Evolutionary conservation across 2,888 invertebrate genomes (phyloP), one percentile per base, ranked within the genome.

Genomic region (Rotaria sp.): DNA sequence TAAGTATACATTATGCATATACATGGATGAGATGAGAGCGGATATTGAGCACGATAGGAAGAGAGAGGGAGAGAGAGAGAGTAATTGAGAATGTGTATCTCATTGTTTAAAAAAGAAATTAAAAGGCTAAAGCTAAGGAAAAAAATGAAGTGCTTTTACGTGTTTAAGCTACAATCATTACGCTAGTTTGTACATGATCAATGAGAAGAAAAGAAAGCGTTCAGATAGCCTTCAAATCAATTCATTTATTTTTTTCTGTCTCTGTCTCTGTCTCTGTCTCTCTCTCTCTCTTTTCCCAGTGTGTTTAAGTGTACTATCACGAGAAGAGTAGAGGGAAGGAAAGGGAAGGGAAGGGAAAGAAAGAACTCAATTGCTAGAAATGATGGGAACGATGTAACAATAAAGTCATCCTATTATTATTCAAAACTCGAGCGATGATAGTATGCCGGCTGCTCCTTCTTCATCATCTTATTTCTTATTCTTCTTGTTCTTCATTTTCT

Each of bases 381-480:
- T 59, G 13, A 30, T 15, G n/a, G 30, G n/a, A n/a, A 59, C 13
- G n/a, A 30, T n/a, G 30, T 15, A 59, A 59, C n/a, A 59, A 30
- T 59, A 5, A 59, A 59, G 26, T 59, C 57, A 59, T 59, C 57
- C 57, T 59, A 59, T 59, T 59, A 59, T 59, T 59, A 59, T 59
- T 59, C 57, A 59, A 59, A 59, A 59, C 57, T 59, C 26, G 57
- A 30, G 5, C 57, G n/a, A 30, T n/a, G 57, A 30, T 59, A 2
- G 57, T n/a, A 59, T 59, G 57, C 57, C 57, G 57, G 57, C 57
- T 59, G 57, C 13, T 59, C 15, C 57, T 26, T 59, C n/a, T 57
- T 57, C 57, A n/a, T 57, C 57, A 57, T 57, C 57, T 59, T 59
- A 59, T 59, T 59, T 30, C 57, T 59, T 59, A 59, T 59, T 59